A percentile compares a stretch with the other conserved stretches of the same genome.
Evolutionary conservation across 2,113 vertebrate species (phyloP).

Genomic region (Centropristis striata): DNA sequence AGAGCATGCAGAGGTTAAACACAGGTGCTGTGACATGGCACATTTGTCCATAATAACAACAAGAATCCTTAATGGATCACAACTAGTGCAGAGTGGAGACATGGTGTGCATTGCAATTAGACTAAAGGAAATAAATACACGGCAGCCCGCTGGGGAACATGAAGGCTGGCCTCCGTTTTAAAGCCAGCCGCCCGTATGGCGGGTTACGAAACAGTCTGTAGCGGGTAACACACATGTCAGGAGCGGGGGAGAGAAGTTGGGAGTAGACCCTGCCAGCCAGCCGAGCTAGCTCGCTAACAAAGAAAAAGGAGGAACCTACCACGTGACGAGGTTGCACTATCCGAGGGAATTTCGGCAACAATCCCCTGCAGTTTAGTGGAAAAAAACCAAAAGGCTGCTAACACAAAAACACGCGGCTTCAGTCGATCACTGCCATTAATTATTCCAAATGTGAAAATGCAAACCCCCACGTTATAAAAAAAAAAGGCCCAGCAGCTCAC

Average conservation of each 20-base stretch:
- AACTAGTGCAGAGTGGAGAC: constrained; percentile 56
- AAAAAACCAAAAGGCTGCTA: constrained; percentile 63
- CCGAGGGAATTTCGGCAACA: constrained; percentile 92
- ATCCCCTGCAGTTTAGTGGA: constrained; percentile 89
- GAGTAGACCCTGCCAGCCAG: constrained; percentile 68
- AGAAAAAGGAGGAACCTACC: constrained; percentile 95
- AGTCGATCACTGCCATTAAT: constrained; percentile 74
- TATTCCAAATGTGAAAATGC: constrained; percentile 50
- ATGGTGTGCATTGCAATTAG: constrained; percentile 67
- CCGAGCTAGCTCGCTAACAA: constrained; percentile 88
- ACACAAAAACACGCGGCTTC: constrained; percentile 50
- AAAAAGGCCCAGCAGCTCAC: constrained; percentile 53
- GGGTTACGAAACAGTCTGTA: not conserved
- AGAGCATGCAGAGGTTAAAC: not conserved
- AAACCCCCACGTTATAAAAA: not conserved
- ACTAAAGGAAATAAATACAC: constrained; percentile 56
- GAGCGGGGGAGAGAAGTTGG: constrained; percentile 73
- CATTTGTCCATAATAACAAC: not conserved
- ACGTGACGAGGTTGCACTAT: constrained; percentile 94
- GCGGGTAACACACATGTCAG: constrained; percentile 42
- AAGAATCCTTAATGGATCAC: not conserved
- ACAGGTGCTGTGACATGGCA: not conserved
- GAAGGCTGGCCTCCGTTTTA: not conserved
- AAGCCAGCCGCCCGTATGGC: not conserved
- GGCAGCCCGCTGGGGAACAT: constrained; percentile 15